A percentile compares a stretch with the other conserved stretches of the same genome.
These are phyloP conservation scores for Pseudachorutes palmiensis DNA, from an alignment of 1,140 invertebrate genomes.

Conservation along the genomic window DNA sequence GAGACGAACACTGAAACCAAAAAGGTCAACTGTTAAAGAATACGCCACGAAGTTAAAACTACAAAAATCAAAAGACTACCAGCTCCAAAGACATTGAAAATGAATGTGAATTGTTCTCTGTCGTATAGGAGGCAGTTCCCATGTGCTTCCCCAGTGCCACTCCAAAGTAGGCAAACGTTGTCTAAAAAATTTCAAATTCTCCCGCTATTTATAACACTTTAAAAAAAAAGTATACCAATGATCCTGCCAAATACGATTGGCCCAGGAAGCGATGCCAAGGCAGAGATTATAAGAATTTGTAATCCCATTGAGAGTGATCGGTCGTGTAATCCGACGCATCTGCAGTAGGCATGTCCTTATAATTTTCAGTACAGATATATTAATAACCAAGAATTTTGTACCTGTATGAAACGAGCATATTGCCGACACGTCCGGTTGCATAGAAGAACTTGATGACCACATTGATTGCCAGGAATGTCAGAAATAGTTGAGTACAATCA, in stretches of 20 bases:
- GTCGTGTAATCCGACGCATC: conserved; percentile 41
- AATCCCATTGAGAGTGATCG: conserved; percentile 41
- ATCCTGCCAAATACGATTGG: conserved; percentile 35
- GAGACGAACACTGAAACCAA: background rate
- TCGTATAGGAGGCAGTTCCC: conserved; percentile 34
- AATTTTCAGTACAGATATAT: background rate
- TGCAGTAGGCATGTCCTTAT: conserved; percentile 18
- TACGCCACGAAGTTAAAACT: background rate
- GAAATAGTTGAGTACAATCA: conserved; percentile 37
- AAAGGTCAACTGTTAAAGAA: background rate
- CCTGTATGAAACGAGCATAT: conserved; percentile 40
- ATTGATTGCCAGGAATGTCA: conserved; percentile 38
- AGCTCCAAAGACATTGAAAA: conserved; percentile 36
- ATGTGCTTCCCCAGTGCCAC: conserved; percentile 16
- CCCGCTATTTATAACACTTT: background rate
- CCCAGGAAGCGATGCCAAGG: conserved; percentile 28
- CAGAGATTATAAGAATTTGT: conserved; percentile 22
- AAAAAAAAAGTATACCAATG: conserved; percentile 22
- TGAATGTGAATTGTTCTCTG: conserved; percentile 27
- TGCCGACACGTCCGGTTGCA: conserved; percentile 40
- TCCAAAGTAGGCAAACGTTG: conserved; percentile 33
- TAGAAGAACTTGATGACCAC: conserved; percentile 39
- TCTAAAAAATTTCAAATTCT: conserved; percentile 19
- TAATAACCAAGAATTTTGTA: conserved; percentile 15
- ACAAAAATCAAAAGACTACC: conserved; percentile 12